These are phyloP conservation scores for Notarius quadriscutis DNA, from an alignment of 2,113 vertebrate genomes.

Conservation along the genomic window DNA sequence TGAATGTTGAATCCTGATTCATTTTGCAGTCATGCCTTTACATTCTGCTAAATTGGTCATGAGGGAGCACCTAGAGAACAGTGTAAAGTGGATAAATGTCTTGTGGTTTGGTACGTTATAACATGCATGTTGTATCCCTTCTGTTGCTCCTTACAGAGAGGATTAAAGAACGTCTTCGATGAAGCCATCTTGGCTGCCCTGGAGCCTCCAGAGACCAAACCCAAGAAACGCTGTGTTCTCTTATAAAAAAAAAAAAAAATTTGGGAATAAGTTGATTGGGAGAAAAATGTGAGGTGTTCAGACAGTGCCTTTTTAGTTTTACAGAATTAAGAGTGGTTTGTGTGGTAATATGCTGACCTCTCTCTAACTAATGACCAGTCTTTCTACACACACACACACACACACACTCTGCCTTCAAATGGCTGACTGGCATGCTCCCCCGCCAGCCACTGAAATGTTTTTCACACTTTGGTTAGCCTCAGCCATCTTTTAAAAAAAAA, in stretches of 20 bases:
- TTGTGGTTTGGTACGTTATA: not conserved
- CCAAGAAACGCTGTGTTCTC: conserved; percentile 70
- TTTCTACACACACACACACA: not conserved
- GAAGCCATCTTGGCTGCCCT: conserved; percentile 75
- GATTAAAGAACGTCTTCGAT: conserved; percentile 75
- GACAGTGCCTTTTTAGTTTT: conserved; percentile 67
- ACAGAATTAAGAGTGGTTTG: conserved; percentile 50
- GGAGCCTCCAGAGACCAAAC: conserved; percentile 73
- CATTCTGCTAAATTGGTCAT: no score
- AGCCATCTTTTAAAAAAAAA: conserved; percentile 3
- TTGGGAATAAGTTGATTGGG: not conserved
- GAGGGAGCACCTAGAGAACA: not conserved
- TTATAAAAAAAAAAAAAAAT: conserved; percentile 58
- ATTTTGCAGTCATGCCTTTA: no score
- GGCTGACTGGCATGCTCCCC: not conserved
- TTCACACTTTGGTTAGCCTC: conserved; percentile 3
- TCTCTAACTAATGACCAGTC: conserved; percentile 33
- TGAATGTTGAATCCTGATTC: not conserved
- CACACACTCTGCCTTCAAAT: conserved; percentile 13
- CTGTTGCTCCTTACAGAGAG: conserved; percentile 57
- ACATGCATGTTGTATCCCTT: not conserved
- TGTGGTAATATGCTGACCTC: conserved; percentile 33
- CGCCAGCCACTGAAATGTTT: conserved; percentile 5
- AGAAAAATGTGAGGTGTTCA: conserved; percentile 29
- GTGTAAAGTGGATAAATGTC: not conserved